Evolutionary conservation across 2,797 vertebrate species (phyloP), one percentile per base, ranked within the genome.

Genomic region (Melanotaenia parkinsoni): DNA sequence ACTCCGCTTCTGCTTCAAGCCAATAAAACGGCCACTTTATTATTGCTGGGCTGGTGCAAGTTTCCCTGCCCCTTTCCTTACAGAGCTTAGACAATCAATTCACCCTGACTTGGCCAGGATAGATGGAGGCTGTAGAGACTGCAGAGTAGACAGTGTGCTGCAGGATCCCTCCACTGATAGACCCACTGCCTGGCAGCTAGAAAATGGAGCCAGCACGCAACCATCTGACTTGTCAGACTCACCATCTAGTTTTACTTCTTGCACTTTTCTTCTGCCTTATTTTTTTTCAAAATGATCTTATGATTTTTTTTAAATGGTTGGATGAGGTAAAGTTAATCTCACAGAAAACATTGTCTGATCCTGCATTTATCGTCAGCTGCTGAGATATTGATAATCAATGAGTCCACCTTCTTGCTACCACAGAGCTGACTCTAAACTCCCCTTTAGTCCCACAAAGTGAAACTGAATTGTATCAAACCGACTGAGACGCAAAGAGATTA

Each of bases 11-110:
- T 33, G 51, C 77, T 73, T 89, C 76, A 58, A 83, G 63, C 37
- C 56, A 67, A 72, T 86, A 77, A 87, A 88, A 67, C 66, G 43
- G 62, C 56, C 69, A 63, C 80, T 85, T 88, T 79, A 69, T 84
- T 88, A 61, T 75, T 65, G 76, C 80, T 57, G 80, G 73, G 63
- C 80, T 68, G 69, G 56, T 64, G 75, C 76, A 80, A 26, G 45
- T 51, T 20, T 67, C 64, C 79, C 61, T 32, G 18, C 74, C 69
- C 70, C 67, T 68, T 74, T 56, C 63, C 68, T 75, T 63, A 66
- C 72, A 83, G 53, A 85, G 88, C 82, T 89, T 87, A 90, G 87
- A 88, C 89, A 89, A 87, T 93, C 90, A 86, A 89, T 91, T 89
- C 89, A 84, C 60, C 73, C 86, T 88, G 91, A 90, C 89, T 92